Evolutionary conservation across 2,113 vertebrate genomes (phyloP).

Genomic region (Lasiurus borealis): DNA sequence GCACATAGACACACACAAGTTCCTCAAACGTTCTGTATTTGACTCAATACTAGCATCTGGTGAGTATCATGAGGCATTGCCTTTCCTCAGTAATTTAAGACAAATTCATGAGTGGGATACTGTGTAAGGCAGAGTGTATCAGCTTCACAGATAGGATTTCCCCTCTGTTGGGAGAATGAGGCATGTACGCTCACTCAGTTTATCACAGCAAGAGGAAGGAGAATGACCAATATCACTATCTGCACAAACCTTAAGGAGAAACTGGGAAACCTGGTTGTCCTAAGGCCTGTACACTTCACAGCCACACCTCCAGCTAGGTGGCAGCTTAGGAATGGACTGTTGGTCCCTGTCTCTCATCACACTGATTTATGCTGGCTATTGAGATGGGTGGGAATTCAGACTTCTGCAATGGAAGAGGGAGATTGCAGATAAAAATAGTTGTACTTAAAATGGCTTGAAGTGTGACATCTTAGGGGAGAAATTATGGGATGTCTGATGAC

Average conservation of each 20-base stretch:
- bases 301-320: background rate
- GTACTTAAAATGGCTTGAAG: background rate
- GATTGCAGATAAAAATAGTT: background rate
- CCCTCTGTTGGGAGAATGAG: background rate
- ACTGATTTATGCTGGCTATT: background rate
- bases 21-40: background rate
- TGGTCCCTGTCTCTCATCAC: too few relatives aligned
- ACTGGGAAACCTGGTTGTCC: background rate
- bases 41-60: background rate
- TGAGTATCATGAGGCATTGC: background rate
- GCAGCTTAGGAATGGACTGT: background rate
- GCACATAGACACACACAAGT: rapidly evolving
- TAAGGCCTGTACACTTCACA: background rate
- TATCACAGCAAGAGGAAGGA: background rate
- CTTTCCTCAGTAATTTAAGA: conserved; percentile 9
- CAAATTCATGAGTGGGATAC: background rate
- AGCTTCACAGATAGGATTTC: background rate
- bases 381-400: background rate
- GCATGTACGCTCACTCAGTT: background rate
- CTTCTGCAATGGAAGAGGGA: background rate
- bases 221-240: background rate
- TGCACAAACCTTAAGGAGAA: background rate
- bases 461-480: background rate
- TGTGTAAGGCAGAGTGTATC: background rate
- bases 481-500: background rate